Evolutionary conservation across 92 coral and sea anemone genomes (phyloP), one percentile per base, ranked within the genome.

Genomic region (Palythoa grandis): DNA sequence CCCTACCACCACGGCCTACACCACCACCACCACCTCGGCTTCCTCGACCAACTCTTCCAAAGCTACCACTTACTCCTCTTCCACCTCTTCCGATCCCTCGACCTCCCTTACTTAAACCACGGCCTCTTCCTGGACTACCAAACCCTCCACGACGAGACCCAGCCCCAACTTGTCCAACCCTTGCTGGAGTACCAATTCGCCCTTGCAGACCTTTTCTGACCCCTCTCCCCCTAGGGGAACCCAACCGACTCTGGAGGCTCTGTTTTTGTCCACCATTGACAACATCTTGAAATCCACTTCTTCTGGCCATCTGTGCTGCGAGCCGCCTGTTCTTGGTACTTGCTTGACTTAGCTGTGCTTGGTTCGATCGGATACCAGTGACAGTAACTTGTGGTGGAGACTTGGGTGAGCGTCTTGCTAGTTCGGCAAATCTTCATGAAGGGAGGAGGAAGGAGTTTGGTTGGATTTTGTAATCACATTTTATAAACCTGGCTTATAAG

Each of bases 291-390:
- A 95, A 91, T 14, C 93, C 96, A 39, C 96, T 94, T 87, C 99
- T 85, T 88, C 92, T 95, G 53, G 99, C 96, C 99, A 97, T 97
- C 88, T 95, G 97, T 4, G 99, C 97, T 66, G 99, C 99, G 19
- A 97, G 94, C 71, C 99, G 93, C 22, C 97, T 93, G 78, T 97
- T 97, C 90, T 95, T 97, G 43, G 92, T 70, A 82, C 94, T 92
- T 56, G 98, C 99, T 85, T 92, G 96, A 24, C 91, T 25, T 37
- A 91, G 52, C 87, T 93, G 97, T 70, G 92, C 87, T 87, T 95
- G 97, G 22, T 88, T 92, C 72, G 90, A 79, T 14, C 99, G 88
- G 63, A 97, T 83, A 68, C 98, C 98, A 22, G 94, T 85, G 52
- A 94, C 58, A 19, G 98, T 94, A 19, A 94, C 98, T 94, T 94